phyloP scores from a whole-genome alignment of 1,140 invertebrate species.

The Aphelinus atriplicis region DNA sequence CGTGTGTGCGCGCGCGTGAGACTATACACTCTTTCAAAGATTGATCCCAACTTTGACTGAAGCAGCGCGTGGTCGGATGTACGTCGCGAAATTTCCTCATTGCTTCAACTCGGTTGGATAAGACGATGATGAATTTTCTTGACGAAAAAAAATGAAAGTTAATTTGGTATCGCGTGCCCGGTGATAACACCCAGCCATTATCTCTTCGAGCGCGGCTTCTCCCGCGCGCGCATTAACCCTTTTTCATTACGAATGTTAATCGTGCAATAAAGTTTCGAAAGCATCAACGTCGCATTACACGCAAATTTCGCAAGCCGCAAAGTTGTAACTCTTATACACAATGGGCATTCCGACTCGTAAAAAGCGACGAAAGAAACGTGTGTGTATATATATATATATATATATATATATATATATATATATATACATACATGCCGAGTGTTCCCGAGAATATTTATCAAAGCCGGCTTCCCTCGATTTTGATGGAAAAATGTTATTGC shows the following conservation, averaged over 20 bases:
- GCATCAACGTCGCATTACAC: not conserved
- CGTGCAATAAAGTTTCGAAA: slow-evolving; percentile 19
- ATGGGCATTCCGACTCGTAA: slow-evolving; percentile 20
- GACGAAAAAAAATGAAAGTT: no score
- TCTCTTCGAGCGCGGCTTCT: no score
- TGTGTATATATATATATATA: not conserved
- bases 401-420: no score
- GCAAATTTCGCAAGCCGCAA: slow-evolving; percentile 21
- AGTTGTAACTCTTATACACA: slow-evolving; percentile 29
- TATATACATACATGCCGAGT: no score
- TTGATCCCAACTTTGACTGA: no score
- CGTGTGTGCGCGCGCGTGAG: not conserved
- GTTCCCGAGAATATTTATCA: slow-evolving; percentile 29
- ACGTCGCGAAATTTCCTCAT: no score
- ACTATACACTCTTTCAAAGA: not conserved
- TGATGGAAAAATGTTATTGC: slow-evolving; percentile 20
- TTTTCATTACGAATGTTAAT: slow-evolving; percentile 12
- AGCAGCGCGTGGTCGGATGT: no score
- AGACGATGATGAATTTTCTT: no score
- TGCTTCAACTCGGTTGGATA: no score
- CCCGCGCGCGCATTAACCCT: not conserved
- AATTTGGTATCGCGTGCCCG: no score
- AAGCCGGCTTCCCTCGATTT: not conserved
- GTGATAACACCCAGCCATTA: no score
- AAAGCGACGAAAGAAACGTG: not conserved